Conservation (phyloP, 2,888 invertebrate genomes). For the Ichneumoninae sp. region DNA sequence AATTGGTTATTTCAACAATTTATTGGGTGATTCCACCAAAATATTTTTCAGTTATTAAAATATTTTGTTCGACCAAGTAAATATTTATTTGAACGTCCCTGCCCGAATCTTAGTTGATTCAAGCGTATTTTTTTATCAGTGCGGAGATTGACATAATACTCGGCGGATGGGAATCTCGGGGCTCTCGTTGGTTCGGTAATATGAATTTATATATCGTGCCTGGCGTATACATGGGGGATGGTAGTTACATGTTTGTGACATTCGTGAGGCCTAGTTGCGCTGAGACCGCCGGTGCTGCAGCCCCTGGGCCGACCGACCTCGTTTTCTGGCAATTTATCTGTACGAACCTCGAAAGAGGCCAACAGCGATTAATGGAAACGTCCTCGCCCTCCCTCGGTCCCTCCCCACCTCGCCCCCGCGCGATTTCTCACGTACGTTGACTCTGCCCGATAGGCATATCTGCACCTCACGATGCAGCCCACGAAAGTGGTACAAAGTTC, state of each 20-base stretch:
- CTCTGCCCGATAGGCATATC: conserved; percentile 23
- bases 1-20: too few species aligned
- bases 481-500: conserved; percentile 19
- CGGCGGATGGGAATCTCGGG: not conserved
- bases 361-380: conserved; percentile 66
- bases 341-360: conserved; percentile 66
- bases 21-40: too few species aligned
- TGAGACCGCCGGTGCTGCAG: conserved; percentile 53
- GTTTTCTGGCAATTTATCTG: conserved; percentile 68
- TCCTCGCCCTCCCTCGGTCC: conserved; percentile 39
- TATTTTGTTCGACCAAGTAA: too few species aligned
- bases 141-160: conserved; percentile 37
- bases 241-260: conserved; percentile 63
- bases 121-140: too few species aligned
- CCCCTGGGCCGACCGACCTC: conserved; percentile 63
- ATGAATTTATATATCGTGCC: not conserved
- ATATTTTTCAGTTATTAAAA: too few species aligned
- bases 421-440: conserved; percentile 58
- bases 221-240: conserved; percentile 4
- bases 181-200: conserved; percentile 42
- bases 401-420: not conserved
- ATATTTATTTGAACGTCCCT: too few species aligned
- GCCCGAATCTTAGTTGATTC: too few species aligned
- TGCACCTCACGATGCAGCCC: conserved; percentile 4
- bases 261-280: conserved; percentile 67